A percentile compares a stretch with the other conserved stretches of the same genome.
These are phyloP conservation scores for Drosophila anomelani DNA, from an alignment of 2,888 invertebrate genomes.

Conservation along the genomic window DNA sequence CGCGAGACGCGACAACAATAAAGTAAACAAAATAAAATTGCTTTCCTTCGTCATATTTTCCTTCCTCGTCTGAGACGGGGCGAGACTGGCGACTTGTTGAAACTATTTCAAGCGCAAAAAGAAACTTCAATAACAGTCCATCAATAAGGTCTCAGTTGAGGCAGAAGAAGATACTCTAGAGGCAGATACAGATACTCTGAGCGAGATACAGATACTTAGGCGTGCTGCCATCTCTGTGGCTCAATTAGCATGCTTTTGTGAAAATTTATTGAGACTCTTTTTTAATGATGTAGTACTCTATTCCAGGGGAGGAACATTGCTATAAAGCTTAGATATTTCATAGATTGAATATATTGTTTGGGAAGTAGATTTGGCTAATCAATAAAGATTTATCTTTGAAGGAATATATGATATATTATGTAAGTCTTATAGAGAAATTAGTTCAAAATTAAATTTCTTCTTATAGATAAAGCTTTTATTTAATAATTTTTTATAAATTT, in stretches of 20 bases:
- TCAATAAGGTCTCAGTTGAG: conserved; percentile 9
- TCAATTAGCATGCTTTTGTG: conserved; percentile 72
- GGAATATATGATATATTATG: background rate
- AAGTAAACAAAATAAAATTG: conserved; percentile 61
- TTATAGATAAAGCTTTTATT: background rate
- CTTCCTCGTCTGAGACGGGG: conserved; percentile 1
- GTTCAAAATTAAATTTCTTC: rapidly evolving
- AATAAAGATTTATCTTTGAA: background rate
- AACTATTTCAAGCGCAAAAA: conserved; percentile 69
- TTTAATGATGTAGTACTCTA: conserved; percentile 58
- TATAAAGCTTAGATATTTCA: background rate
- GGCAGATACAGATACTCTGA: conserved; percentile 7
- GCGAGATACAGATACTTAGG: conserved; percentile 2
- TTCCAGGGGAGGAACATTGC: conserved; percentile 8
- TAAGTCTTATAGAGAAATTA: no score
- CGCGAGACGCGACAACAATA: conserved; percentile 51
- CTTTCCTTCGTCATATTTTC: conserved; percentile 38
- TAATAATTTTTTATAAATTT: background rate
- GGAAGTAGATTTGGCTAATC: background rate
- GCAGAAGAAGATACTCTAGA: background rate
- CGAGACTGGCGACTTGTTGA: conserved; percentile 59
- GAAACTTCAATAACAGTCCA: conserved; percentile 24
- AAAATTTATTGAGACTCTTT: conserved; percentile 62
- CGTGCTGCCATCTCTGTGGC: conserved; percentile 26
- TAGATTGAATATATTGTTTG: conserved; percentile 3